Evolutionary conservation across 1,140 invertebrate species (phyloP).

Genomic region (Augochlora pura): DNA sequence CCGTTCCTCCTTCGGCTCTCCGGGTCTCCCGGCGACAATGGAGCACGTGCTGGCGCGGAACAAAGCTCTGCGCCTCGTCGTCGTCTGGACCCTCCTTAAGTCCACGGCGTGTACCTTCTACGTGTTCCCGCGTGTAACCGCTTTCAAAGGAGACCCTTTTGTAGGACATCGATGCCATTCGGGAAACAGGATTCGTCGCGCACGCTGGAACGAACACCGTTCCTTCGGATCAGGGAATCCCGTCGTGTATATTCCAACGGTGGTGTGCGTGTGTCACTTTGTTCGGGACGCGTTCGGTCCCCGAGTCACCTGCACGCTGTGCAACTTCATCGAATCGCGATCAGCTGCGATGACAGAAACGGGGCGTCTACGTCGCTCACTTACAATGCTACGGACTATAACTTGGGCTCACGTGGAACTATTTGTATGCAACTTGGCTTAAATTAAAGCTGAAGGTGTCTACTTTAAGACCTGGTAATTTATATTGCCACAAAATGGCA

Average conservation of each 20-base stretch:
- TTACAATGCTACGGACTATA: too few relatives aligned
- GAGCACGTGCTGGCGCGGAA: constrained; percentile 35
- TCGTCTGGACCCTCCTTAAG: constrained; percentile 8
- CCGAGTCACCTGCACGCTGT: too few relatives aligned
- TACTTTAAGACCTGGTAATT: too few relatives aligned
- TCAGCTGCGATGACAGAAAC: too few relatives aligned
- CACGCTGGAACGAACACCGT: background rate
- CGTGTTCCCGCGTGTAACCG: constrained; percentile 8
- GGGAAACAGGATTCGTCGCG: background rate
- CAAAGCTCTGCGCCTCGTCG: background rate
- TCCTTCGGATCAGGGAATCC: background rate
- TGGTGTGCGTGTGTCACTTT: too few relatives aligned
- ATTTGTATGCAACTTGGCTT: too few relatives aligned
- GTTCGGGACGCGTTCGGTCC: too few relatives aligned
- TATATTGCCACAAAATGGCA: too few relatives aligned
- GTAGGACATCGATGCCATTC: constrained; percentile 23
- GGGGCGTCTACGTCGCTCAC: too few relatives aligned
- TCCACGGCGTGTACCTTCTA: constrained; percentile 1
- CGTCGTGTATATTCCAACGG: background rate
- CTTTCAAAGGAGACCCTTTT: constrained; percentile 22
- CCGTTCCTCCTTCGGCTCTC: constrained; percentile 20
- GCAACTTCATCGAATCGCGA: too few relatives aligned
- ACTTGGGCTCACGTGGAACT: too few relatives aligned
- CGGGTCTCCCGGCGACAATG: constrained; percentile 21
- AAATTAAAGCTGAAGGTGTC: too few relatives aligned